phyloP scores from a whole-genome alignment of 2,113 vertebrate species.

The Takifugu bimaculatus region DNA sequence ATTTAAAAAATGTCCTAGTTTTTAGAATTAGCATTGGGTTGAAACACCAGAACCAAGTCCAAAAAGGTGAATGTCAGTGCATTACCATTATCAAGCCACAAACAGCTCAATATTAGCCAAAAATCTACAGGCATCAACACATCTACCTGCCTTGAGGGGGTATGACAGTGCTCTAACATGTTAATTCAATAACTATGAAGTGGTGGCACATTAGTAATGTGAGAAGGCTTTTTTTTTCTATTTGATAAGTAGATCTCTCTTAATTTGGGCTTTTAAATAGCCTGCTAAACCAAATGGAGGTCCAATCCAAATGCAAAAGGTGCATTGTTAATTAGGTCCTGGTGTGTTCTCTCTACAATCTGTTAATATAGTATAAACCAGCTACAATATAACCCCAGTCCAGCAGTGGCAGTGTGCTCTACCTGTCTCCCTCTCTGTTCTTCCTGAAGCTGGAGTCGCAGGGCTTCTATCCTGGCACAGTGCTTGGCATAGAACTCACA shows the following conservation, averaged over 20 bases:
- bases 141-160: slow-evolving; percentile 8
- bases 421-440: slow-evolving; percentile 73
- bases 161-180: slow-evolving; percentile 7
- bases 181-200: too few species aligned
- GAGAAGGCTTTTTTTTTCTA: too few species aligned
- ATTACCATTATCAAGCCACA: slow-evolving; percentile 7
- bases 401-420: slow-evolving; percentile 68
- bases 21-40: slow-evolving; percentile 1
- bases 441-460: slow-evolving; percentile 71
- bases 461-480: slow-evolving; percentile 75
- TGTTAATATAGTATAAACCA: slow-evolving; percentile 7
- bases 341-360: not conserved
- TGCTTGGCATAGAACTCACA: slow-evolving; percentile 76
- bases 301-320: slow-evolving; percentile 11
- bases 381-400: slow-evolving; percentile 61
- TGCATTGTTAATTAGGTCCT: not conserved
- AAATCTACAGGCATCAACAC: slow-evolving; percentile 19
- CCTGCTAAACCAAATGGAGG: not conserved
- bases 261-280: too few species aligned
- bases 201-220: too few species aligned
- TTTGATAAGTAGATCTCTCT: too few species aligned
- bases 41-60: slow-evolving; percentile 16
- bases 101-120: slow-evolving; percentile 14
- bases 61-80: slow-evolving; percentile 19
- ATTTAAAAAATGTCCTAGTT: not conserved